Evolutionary conservation across 2,113 vertebrate genomes (phyloP), one percentile per base, ranked within the genome.

Genomic region (Ornithorhynchus anatinus): DNA sequence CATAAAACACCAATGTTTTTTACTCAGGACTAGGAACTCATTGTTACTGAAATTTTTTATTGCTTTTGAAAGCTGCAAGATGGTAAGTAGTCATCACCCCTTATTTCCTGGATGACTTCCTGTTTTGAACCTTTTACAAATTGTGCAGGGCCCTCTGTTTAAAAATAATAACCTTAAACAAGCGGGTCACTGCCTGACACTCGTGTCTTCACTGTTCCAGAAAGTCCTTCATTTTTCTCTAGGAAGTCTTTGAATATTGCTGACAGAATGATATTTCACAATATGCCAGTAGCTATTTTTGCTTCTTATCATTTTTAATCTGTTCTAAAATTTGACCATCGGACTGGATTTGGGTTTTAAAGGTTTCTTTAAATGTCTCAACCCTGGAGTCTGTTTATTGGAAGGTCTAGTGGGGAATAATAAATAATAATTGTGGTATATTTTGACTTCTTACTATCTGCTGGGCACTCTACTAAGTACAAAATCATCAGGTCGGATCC

Each of bases 41-140:
- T 23, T 59, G 22, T 40, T 37, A 20, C 20, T 32, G 36, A 82
- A 82, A 80, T 72, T 74, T 39, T 40, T 76, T 58, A 62, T 80
- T 59, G 52, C 12, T 16, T 44, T 63, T 54, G 36, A 68, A 73
- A 74, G 63, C 7, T 11, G 42, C 63, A 52, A 69, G 51, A 72
- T 75, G 59, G 8, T 5, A 22, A 29, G 44, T 27, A 7, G 40
- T 27, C 59, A 20, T 33, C 16, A 6, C n/a, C 3, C 13, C 19
- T 50, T 57, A 45, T 61, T 76, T 82, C 27, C 60, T 42, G 51
- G 64, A 6, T 56, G 52, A 23, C 5, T 42, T 59, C 67, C 57
- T 65, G 56, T 45, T 65, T 63, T 51, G 80, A 54, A 79, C 12
- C 50, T 80, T 71, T 11, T 27, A 58, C 32, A 17, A 80, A 73